Base-by-base conservation (phyloP, 2,797 vertebrate species). In the Delichon dasypus region DNA sequence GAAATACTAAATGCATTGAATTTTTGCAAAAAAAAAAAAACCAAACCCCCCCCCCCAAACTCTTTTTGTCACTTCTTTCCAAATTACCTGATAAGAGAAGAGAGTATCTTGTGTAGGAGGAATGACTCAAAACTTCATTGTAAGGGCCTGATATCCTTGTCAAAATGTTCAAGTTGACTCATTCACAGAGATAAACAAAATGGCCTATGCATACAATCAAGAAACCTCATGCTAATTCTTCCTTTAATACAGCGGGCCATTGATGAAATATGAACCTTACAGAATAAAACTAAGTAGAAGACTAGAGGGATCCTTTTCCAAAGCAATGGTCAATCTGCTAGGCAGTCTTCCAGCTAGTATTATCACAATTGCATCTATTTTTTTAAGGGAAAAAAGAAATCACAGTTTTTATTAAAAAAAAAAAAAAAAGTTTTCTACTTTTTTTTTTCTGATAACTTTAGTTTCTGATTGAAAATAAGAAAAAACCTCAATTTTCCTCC, bases 81-180 rank as follows among this genome's bases (percentile, higher is more conserved):
- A 73, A 92, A 66, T 55, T 54, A 55, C 27, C 68, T 91, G 68
- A 68, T 40, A 88, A 74, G 50, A 76, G 21, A 66, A 64, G 20
- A 10, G 21, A 85, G n/a, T 73, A 47, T 17, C n/a, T 83, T 77
- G n/a, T 42, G 93, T 94, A 81, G 92, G 94, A 94, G 76, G 85
- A 89, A 89, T 93, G 94, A 96, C 76, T 95, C 90, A 95, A 83
- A 47, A 75, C 29, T 67, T 62, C 85, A 36, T 44, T 91, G 36
- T 83, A 77, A 74, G 13, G 7, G 14, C 25, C 36, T 78, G 65
- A 85, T 92, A 58, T 60, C 72, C 75, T 55, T 78, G 36, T 88
- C 72, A 84, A 95, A 93, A 84, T 18, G 47, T 51, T 53, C 6
- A 0, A 78, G 47, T 88, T 94, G 94, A 85, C 82, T 95, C 87